Percentiles rank a stretch among this genome's conserved stretches.
phyloP scores from a whole-genome alignment of 1,140 invertebrate genomes.

The Andrena cerasifolii region DNA sequence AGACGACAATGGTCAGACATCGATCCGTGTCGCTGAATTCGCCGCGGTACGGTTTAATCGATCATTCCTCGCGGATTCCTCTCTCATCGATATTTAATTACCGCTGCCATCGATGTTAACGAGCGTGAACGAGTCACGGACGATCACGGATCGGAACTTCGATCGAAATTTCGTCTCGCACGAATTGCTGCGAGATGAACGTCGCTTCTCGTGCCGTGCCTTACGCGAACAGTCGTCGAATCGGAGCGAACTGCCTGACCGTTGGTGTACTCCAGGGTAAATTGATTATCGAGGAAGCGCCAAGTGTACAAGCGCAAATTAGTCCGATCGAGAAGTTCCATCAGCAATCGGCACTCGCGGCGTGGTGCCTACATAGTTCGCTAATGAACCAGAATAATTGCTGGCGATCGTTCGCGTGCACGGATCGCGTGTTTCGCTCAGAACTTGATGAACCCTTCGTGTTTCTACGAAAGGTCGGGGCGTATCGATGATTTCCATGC shows the following conservation, averaged over 20 bases:
- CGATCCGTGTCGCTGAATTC: no score
- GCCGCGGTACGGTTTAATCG: no score
- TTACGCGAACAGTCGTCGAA: no score
- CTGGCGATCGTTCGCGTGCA: neutral
- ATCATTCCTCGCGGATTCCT: no score
- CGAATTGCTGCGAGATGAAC: neutral
- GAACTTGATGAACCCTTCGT: neutral
- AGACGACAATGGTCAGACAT: no score
- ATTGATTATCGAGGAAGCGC: no score
- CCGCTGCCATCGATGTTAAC: neutral
- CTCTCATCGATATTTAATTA: neutral
- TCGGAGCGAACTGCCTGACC: no score
- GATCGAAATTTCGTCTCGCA: constrained; percentile 3
- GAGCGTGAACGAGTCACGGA: neutral
- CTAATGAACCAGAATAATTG: neutral
- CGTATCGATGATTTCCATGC: neutral
- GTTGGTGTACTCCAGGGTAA: no score
- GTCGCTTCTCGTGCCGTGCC: no score
- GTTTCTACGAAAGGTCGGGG: no score
- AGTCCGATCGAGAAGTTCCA: no score
- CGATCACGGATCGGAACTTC: neutral
- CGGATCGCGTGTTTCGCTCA: neutral
- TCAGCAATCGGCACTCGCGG: neutral
- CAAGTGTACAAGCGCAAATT: no score
- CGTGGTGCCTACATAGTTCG: neutral